These are phyloP conservation scores for Endotricha flammealis DNA, from an alignment of 2,888 invertebrate genomes.

Conservation along the genomic window DNA sequence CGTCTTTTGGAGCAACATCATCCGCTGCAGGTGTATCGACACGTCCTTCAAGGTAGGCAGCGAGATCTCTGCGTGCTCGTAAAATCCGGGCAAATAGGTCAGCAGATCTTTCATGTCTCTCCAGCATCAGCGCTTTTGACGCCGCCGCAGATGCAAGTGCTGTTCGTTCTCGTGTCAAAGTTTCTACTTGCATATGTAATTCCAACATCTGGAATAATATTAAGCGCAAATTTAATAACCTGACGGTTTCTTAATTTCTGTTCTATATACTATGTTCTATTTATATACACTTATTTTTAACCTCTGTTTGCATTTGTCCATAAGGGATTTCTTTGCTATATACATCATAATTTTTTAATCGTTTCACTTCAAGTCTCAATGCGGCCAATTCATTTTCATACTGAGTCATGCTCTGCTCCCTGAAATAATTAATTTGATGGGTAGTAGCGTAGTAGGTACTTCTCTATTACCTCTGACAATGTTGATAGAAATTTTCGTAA, in stretches of 20 bases:
- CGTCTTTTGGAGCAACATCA: conserved; percentile 34
- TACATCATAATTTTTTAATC: conserved; percentile 54
- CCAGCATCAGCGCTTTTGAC: conserved; percentile 62
- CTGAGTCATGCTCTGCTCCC: conserved; percentile 57
- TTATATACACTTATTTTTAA: conserved; percentile 19
- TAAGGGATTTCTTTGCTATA: conserved; percentile 50
- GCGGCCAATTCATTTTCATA: conserved; percentile 55
- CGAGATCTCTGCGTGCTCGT: conserved; percentile 49
- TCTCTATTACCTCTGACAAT: no score
- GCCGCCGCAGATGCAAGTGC: conserved; percentile 57
- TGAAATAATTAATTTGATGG: no score
- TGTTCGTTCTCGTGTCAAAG: conserved; percentile 51
- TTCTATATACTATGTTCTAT: no score
- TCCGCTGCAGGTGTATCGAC: conserved; percentile 34
- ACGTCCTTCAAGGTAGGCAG: conserved; percentile 39
- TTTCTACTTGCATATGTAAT: conserved; percentile 59
- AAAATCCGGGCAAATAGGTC: conserved; percentile 53
- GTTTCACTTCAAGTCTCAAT: conserved; percentile 53
- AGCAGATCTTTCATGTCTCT: conserved; percentile 62
- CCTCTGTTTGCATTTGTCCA: conserved; percentile 61
- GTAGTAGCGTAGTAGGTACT: no score
- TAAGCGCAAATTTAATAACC: no score
- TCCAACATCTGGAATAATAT: conserved; percentile 45
- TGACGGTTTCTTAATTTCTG: no score
- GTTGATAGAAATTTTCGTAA: no score